phyloP scores from a whole-genome alignment of 2,888 invertebrate species.

The Cheilosia vernalis region DNA sequence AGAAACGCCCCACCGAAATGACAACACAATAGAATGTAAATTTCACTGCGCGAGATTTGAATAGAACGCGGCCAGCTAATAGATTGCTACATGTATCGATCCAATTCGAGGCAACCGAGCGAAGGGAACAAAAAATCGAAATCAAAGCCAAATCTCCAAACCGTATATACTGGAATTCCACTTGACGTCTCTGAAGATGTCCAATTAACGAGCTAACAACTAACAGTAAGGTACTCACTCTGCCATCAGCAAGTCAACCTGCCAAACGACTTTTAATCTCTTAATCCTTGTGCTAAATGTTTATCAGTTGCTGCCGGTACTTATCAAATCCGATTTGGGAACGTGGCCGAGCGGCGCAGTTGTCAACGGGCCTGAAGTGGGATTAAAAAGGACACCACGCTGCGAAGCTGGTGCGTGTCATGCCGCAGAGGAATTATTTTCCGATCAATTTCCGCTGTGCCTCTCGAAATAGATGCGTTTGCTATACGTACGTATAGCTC shows the following conservation, averaged over 20 bases:
- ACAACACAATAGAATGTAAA: conserved; percentile 75
- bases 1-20: conserved; percentile 66
- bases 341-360: conserved; percentile 25
- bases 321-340: conserved; percentile 65
- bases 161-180: conserved; percentile 51
- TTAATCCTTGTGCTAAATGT: conserved; percentile 68
- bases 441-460: conserved; percentile 65
- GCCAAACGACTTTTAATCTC: conserved; percentile 64
- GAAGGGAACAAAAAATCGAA: background rate
- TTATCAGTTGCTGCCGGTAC: conserved; percentile 67
- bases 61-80: conserved; percentile 62
- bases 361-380: conserved; percentile 60
- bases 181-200: conserved; percentile 68
- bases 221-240: conserved; percentile 61
- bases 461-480: conserved; percentile 47
- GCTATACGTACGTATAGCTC: background rate
- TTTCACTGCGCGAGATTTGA: conserved; percentile 69
- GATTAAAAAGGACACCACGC: conserved; percentile 62
- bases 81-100: conserved; percentile 55
- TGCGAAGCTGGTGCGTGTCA: conserved; percentile 52
- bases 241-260: conserved; percentile 40
- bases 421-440: conserved; percentile 60
- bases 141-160: conserved; percentile 9
- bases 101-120: conserved; percentile 12
- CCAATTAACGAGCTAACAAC: conserved; percentile 67